A percentile compares a stretch with the other conserved stretches of the same genome.
These are phyloP conservation scores for Reticulitermes speratus DNA, from an alignment of 1,140 invertebrate genomes.

Conservation along the genomic window DNA sequence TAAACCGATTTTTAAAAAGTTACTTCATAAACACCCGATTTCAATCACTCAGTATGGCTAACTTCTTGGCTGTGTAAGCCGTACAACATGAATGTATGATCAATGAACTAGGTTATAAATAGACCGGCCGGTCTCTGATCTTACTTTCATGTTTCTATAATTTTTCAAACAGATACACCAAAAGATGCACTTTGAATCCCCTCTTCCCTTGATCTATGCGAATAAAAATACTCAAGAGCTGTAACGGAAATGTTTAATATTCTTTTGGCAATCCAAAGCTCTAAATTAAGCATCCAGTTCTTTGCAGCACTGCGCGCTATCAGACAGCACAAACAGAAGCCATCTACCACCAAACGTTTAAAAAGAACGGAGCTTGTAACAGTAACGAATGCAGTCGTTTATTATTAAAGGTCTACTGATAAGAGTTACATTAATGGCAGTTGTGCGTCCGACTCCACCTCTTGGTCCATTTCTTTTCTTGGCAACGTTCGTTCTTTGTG, in stretches of 20 bases:
- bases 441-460: neutral
- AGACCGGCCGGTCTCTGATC: neutral
- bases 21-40: too few relatives aligned
- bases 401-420: neutral
- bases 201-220: neutral
- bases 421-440: neutral
- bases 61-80: too few relatives aligned
- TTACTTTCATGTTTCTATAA: neutral
- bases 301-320: neutral
- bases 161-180: neutral
- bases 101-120: too few relatives aligned
- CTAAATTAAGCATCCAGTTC: conserved; percentile 5
- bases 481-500: neutral
- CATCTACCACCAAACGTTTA: neutral
- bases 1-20: too few relatives aligned
- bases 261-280: neutral
- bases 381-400: neutral
- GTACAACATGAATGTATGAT: too few relatives aligned
- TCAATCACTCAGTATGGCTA: too few relatives aligned
- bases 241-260: conserved; percentile 7
- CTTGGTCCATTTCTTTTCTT: neutral
- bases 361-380: neutral
- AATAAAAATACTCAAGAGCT: neutral
- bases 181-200: neutral
- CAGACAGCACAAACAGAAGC: neutral